Percentiles rank a stretch among this genome's conserved stretches.
Conservation (phyloP, 2,113 vertebrate genomes). For the Casuarius casuarius region DNA sequence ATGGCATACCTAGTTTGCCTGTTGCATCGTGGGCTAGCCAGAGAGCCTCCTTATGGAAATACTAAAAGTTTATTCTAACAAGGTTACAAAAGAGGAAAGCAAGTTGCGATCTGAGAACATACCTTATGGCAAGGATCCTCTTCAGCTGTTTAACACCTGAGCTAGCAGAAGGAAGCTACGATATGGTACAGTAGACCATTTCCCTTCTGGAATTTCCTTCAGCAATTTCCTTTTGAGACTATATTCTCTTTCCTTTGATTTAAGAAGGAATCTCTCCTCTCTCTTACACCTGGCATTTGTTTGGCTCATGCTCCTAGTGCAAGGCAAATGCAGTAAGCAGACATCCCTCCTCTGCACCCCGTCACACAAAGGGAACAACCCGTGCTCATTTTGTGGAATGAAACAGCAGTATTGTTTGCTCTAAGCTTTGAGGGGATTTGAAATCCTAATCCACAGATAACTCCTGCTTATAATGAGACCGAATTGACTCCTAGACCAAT, state of each 20-base stretch:
- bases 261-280: not conserved
- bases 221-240: not conserved
- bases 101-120: not conserved
- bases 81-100: not conserved
- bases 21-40: not conserved
- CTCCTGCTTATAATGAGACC: not conserved
- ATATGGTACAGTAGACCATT: not conserved
- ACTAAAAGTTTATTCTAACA: not conserved
- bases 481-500: not conserved
- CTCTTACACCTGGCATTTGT: not conserved
- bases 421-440: not conserved
- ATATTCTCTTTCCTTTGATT: not conserved
- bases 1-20: not conserved
- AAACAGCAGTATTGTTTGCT: not conserved
- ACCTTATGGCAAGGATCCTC: not conserved
- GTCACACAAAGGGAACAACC: not conserved
- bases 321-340: not conserved
- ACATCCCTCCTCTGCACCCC: not conserved
- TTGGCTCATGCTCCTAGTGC: not conserved
- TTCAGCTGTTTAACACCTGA: not conserved
- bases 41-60: not conserved
- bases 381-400: not conserved
- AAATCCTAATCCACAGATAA: not conserved
- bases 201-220: not conserved
- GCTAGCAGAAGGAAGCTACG: not conserved